Conservation (phyloP, 1,140 invertebrate genomes). For the Drosophila quadrilineata region DNA sequence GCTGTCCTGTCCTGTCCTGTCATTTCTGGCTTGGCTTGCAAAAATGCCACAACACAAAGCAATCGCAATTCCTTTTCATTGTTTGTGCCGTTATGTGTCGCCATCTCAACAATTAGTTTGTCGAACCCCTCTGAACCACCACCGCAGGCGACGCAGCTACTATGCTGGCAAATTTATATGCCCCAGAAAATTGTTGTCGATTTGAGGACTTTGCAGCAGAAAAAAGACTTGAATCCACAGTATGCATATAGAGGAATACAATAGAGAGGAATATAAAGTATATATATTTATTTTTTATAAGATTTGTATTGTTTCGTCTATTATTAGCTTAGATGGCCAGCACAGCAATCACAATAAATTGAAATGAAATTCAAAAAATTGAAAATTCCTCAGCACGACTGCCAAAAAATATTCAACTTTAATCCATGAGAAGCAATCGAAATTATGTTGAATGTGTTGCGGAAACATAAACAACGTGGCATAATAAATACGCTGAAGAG, state of each 20-base stretch:
- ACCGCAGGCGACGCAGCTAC: not conserved
- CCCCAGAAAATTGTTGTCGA: not conserved
- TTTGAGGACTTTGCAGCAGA: slow-evolving; percentile 1
- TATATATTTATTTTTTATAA: no score
- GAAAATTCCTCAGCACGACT: not conserved
- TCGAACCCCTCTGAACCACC: not conserved
- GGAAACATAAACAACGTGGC: slow-evolving; percentile 35
- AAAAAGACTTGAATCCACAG: no score
- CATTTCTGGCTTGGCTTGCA: slow-evolving; percentile 20
- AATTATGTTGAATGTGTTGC: slow-evolving; percentile 21
- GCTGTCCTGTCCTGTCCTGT: no score
- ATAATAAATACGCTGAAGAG: not conserved
- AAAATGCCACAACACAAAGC: slow-evolving; percentile 18
- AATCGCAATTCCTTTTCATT: slow-evolving; percentile 16
- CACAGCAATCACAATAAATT: slow-evolving; percentile 15
- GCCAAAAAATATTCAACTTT: slow-evolving; percentile 19
- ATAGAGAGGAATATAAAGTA: no score
- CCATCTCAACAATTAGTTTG: slow-evolving; percentile 46
- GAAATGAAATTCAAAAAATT: slow-evolving; percentile 14
- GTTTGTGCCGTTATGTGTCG: slow-evolving; percentile 33
- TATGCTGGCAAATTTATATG: slow-evolving; percentile 44
- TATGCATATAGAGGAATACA: no score
- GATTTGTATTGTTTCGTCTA: not conserved
- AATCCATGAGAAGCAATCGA: slow-evolving; percentile 24
- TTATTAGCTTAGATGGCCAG: slow-evolving; percentile 2